A percentile compares a stretch with the other conserved stretches of the same genome.
phyloP scores from a whole-genome alignment of 1,140 invertebrate species.

The Drosophila murphyi region DNA sequence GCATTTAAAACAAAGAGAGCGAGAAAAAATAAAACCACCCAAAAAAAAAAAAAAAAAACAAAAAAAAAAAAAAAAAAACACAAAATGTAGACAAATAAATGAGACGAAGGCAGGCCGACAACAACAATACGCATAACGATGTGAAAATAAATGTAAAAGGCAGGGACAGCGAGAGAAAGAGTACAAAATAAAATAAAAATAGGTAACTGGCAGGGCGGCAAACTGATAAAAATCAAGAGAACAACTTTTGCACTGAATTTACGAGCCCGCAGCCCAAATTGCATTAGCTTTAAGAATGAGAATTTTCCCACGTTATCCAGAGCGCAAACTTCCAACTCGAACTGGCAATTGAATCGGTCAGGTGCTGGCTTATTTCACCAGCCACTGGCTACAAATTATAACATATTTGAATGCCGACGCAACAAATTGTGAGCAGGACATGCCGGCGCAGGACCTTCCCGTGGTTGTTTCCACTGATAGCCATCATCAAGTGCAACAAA shows the following conservation, averaged over 20 bases:
- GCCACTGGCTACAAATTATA: conserved; percentile 42
- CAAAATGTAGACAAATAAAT: conserved; percentile 78
- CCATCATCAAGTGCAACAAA: conserved; percentile 51
- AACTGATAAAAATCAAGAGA: conserved; percentile 73
- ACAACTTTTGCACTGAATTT: conserved; percentile 79
- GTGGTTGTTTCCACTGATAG: conserved; percentile 74
- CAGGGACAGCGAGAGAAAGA: conserved; percentile 26
- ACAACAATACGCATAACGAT: conserved; percentile 73
- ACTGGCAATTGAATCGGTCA: conserved; percentile 17
- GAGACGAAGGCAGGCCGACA: conserved; percentile 54
- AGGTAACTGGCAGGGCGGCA: conserved; percentile 61
- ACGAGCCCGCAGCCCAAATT: conserved; percentile 67
- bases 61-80: conserved; percentile 49
- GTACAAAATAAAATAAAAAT: conserved; percentile 40
- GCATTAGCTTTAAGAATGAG: conserved; percentile 69
- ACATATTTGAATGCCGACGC: conserved; percentile 22
- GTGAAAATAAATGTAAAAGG: conserved; percentile 81
- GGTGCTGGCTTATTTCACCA: conserved; percentile 19
- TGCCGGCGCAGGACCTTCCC: conserved; percentile 59
- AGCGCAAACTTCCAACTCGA: conserved; percentile 1
- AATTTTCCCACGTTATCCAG: conserved; percentile 73
- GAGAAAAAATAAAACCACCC: conserved; percentile 36
- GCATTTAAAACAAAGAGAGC: conserved; percentile 80
- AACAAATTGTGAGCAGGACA: conserved; percentile 47
- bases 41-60: conserved; percentile 35